Conservation (phyloP, 2,113 vertebrate genomes). For the Amazona vittata region DNA sequence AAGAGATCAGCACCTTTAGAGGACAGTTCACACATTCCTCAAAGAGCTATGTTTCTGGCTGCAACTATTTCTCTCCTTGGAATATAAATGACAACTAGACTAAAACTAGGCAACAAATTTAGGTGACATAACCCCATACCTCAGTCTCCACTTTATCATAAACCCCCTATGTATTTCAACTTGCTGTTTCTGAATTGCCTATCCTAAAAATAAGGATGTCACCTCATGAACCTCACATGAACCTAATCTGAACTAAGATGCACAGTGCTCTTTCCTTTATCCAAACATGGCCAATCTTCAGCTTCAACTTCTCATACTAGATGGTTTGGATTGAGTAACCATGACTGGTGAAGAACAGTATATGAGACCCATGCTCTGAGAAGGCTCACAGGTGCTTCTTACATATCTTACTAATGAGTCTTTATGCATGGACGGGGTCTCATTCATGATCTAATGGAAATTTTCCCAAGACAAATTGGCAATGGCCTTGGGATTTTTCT, state of each 20-base stretch:
- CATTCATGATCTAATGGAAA: neutral
- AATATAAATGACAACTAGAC: neutral
- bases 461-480: neutral
- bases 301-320: neutral
- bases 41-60: neutral
- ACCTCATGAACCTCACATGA: neutral
- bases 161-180: neutral
- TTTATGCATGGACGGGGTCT: neutral
- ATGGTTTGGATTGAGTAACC: neutral
- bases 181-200: neutral
- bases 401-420: neutral
- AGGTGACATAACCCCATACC: neutral
- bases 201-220: neutral
- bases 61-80: neutral
- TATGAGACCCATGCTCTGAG: neutral
- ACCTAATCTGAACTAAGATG: neutral
- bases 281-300: neutral
- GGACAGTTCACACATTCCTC: neutral
- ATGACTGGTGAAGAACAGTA: neutral
- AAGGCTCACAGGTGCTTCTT: neutral
- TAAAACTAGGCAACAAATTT: neutral
- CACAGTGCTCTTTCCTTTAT: neutral
- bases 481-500: neutral
- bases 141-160: neutral
- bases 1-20: neutral